Base-by-base conservation (phyloP, 2,888 invertebrate genomes). In the Leucoptera coffeella region DNA sequence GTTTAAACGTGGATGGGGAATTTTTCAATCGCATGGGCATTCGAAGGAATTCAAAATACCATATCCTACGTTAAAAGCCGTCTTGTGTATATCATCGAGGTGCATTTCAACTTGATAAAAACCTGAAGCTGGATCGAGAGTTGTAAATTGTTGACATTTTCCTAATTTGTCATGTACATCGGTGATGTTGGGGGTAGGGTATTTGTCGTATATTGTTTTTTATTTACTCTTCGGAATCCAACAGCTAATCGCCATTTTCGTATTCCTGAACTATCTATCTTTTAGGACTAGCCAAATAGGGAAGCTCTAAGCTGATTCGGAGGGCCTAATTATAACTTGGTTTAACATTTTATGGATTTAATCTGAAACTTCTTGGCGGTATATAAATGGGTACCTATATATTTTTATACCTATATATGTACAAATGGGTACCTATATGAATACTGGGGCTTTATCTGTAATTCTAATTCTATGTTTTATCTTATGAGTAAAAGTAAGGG, bases 1-100 rank as follows among this genome's bases (percentile, higher is more conserved):
- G 14, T 25, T 45, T 41, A 32, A 45, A 46, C 1, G 39, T 39
- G 2, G 39, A 34, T 8, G 40, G 45, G 4, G 40, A 32, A 17
- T 35, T 40, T 23, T 39, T 40, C 0, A 42, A 14, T 0, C 40
- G 37, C 35, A 39, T 39, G 3, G 41, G 39, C 41, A 42, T 42
- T 7, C 41, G 23, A 8, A 36, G 14, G 23, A 39, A 43, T 28
- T 43, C 38, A 15, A 29, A 42, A 12, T 43, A 40, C 38, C 39
- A 22, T 40, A 33, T 13, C 40, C 39, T 2, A 38, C 38, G 12
- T 32, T 33, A 19, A 46, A 44, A 2, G 35, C 46, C 1, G 43
- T 45, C 27, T 45, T 42, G 2, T 25, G 30, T 5, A 39, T 32
- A 13, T 38, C 37, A 2, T n/a, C 17, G 5, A 32, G 37, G 29